These are phyloP conservation scores for Junonia oenone DNA, from an alignment of 2,888 invertebrate species.

Conservation along the genomic window DNA sequence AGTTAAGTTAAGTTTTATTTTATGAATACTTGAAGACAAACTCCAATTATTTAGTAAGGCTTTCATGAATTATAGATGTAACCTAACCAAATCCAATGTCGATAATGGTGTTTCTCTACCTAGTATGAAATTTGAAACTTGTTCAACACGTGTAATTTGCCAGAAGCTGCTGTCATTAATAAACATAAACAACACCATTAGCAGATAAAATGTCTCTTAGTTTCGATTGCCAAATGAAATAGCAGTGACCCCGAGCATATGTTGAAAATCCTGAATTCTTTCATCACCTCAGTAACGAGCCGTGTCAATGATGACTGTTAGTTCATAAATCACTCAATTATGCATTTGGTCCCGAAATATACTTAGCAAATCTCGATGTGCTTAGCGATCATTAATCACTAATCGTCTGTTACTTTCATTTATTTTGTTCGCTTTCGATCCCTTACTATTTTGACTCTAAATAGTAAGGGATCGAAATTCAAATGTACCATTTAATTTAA, in stretches of 20 bases:
- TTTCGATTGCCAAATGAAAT: slow-evolving; percentile 29
- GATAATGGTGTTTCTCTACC: too few relatives aligned
- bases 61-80: too few relatives aligned
- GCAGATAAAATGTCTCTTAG: slow-evolving; percentile 24
- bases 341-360: slow-evolving; percentile 29
- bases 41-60: too few relatives aligned
- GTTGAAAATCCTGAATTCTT: slow-evolving; percentile 48
- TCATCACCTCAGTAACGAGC: slow-evolving; percentile 62
- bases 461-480: too few relatives aligned
- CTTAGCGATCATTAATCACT: slow-evolving; percentile 32
- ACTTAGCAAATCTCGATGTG: slow-evolving; percentile 29
- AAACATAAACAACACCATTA: slow-evolving; percentile 26
- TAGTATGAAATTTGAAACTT: neutral
- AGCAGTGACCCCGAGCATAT: slow-evolving; percentile 45
- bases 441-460: too few relatives aligned
- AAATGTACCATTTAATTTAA: too few relatives aligned
- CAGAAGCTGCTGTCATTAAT: slow-evolving; percentile 15
- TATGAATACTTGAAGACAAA: too few relatives aligned
- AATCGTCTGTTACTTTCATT: neutral
- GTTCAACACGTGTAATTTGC: slow-evolving; percentile 1
- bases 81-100: too few relatives aligned
- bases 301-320: slow-evolving; percentile 65
- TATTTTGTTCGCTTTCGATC: neutral
- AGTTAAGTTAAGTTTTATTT: too few relatives aligned
- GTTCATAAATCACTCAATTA: slow-evolving; percentile 76